Conservation (phyloP, 2,797 vertebrate species). For the Leptoclinus maculatus region DNA sequence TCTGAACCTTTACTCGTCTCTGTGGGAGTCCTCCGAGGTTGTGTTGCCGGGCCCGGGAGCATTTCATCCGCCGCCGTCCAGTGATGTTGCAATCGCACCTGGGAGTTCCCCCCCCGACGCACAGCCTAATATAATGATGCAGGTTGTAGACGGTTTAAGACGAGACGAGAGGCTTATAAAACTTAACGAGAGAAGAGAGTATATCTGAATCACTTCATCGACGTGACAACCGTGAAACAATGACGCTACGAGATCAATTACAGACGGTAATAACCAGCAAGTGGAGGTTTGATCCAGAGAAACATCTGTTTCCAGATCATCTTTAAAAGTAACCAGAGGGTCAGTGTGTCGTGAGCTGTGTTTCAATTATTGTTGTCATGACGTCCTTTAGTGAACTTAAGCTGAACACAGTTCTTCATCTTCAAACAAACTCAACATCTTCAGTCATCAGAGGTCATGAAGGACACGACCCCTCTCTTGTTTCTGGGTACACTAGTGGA, state of each 20-base stretch:
- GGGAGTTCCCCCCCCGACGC: conserved; percentile 46
- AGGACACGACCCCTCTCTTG: conserved; percentile 33
- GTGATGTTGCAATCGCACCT: conserved; percentile 38
- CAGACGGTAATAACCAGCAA: neutral
- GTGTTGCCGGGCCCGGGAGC: conserved; percentile 35
- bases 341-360: neutral
- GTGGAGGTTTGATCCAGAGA: neutral
- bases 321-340: neutral
- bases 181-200: neutral
- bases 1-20: conserved; percentile 62
- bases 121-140: conserved; percentile 32
- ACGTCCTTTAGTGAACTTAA: neutral
- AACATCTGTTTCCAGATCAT: neutral
- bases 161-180: neutral
- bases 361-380: neutral
- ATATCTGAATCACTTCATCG: neutral
- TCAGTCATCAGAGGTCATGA: neutral
- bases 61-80: conserved; percentile 31
- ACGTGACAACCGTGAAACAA: conserved; percentile 2
- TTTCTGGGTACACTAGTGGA: conserved; percentile 31
- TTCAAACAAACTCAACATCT: conserved; percentile 1
- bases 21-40: conserved; percentile 64
- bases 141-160: neutral
- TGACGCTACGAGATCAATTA: neutral
- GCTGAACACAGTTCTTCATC: too few relatives aligned